These are phyloP conservation scores for Abrostola tripartita DNA, from an alignment of 2,888 invertebrate species.

Conservation along the genomic window DNA sequence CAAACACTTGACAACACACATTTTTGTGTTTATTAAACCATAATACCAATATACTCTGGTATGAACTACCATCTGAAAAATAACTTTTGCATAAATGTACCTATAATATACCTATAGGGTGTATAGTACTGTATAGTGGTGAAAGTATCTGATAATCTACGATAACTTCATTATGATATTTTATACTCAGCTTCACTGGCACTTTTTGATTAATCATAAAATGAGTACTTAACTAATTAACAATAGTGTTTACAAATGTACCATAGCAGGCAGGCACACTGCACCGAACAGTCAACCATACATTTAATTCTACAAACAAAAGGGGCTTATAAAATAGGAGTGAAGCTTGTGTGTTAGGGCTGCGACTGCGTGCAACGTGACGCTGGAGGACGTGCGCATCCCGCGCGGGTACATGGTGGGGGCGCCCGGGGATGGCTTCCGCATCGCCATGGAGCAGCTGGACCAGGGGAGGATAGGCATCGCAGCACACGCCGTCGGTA, in stretches of 20 bases:
- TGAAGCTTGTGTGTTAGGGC: slow-evolving; percentile 84
- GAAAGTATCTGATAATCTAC: too few species aligned
- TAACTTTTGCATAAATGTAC: too few species aligned
- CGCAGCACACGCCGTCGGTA: slow-evolving; percentile 92
- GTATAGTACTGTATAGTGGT: too few species aligned
- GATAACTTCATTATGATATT: too few species aligned
- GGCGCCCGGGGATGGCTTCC: slow-evolving; percentile 90
- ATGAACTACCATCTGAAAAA: too few species aligned
- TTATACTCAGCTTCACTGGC: too few species aligned
- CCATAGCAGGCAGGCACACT: slow-evolving; percentile 28
- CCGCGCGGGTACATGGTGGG: slow-evolving; percentile 85
- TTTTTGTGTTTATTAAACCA: background rate
- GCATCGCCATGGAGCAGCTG: slow-evolving; percentile 91
- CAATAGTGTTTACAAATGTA: too few species aligned
- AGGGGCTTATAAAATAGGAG: slow-evolving; percentile 68
- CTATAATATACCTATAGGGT: too few species aligned
- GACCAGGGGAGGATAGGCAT: slow-evolving; percentile 93
- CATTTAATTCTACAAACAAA: slow-evolving; percentile 40
- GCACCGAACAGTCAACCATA: slow-evolving; percentile 16
- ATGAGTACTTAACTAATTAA: too few species aligned
- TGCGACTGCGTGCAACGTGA: slow-evolving; percentile 91
- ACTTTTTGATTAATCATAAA: too few species aligned
- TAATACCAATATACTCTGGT: too few species aligned
- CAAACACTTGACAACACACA: background rate
- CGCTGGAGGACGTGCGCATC: slow-evolving; percentile 90